These are phyloP conservation scores for Diabrotica virgifera DNA, from an alignment of 1,140 invertebrate genomes.

Conservation along the genomic window DNA sequence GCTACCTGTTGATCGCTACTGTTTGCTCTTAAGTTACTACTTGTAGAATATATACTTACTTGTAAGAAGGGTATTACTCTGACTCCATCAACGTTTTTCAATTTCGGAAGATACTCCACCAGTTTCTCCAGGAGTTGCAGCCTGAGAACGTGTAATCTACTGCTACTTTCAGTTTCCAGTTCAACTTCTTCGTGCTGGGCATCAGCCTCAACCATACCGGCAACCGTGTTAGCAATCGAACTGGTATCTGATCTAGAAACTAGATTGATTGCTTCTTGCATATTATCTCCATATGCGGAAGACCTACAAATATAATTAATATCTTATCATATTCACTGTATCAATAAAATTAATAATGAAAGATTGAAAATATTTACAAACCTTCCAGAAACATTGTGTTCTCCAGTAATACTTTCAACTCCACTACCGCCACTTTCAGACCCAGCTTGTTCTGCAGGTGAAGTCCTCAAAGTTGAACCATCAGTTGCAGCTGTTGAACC, in stretches of 20 bases:
- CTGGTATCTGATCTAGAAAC: conserved; percentile 54
- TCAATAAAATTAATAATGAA: neutral
- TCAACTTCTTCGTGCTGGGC: conserved; percentile 44
- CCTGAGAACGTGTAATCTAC: conserved; percentile 63
- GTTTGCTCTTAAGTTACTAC: neutral
- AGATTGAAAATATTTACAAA: neutral
- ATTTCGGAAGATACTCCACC: conserved; percentile 60
- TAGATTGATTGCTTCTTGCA: conserved; percentile 49
- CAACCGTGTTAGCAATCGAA: conserved; percentile 49
- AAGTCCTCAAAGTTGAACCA: conserved; percentile 85
- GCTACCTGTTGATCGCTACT: too few relatives aligned
- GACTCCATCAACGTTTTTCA: conserved; percentile 67
- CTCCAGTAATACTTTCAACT: conserved; percentile 87
- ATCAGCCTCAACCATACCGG: conserved; percentile 1
- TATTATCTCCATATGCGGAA: conserved; percentile 74
- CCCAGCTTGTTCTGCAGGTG: conserved; percentile 79
- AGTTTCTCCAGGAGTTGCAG: conserved; percentile 65
- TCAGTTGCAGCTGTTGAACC: conserved; percentile 82
- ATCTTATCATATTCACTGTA: neutral
- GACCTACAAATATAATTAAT: conserved; percentile 49
- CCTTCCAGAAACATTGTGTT: conserved; percentile 76
- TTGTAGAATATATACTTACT: conserved; percentile 49
- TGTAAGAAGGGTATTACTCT: conserved; percentile 88
- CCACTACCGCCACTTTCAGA: conserved; percentile 88
- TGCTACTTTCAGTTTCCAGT: conserved; percentile 52